These are phyloP conservation scores for Heterodera filipjevi DNA, from an alignment of 2,888 invertebrate species.

Conservation along the genomic window DNA sequence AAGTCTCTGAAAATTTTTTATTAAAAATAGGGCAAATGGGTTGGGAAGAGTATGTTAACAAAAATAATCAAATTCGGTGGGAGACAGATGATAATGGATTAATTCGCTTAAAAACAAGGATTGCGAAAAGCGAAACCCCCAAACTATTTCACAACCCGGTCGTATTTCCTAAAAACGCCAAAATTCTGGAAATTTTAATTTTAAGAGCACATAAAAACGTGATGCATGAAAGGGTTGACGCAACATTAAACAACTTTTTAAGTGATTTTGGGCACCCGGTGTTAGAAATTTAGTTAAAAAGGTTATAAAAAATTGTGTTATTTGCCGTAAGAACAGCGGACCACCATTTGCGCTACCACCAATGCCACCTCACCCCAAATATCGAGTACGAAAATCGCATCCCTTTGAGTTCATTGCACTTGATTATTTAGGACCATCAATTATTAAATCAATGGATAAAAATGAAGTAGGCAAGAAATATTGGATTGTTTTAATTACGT, in stretches of 20 bases:
- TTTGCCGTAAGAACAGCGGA: slow-evolving; percentile 53
- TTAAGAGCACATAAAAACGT: slow-evolving; percentile 39
- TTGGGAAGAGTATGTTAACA: neutral
- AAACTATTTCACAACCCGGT: neutral
- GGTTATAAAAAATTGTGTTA: slow-evolving; percentile 51
- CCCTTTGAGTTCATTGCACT: slow-evolving; percentile 62
- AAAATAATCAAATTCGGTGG: slow-evolving; percentile 6
- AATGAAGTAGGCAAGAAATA: slow-evolving; percentile 38
- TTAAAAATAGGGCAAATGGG: neutral
- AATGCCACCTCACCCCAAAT: slow-evolving; percentile 64
- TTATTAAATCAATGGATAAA: slow-evolving; percentile 39
- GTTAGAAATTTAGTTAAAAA: slow-evolving; percentile 48
- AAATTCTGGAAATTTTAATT: slow-evolving; percentile 5
- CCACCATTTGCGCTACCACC: slow-evolving; percentile 45
- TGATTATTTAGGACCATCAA: slow-evolving; percentile 66
- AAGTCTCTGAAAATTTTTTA: neutral
- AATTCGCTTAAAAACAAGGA: slow-evolving; percentile 10
- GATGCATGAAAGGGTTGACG: slow-evolving; percentile 49
- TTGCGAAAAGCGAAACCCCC: neutral
- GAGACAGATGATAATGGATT: neutral
- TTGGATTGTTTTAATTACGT: slow-evolving; percentile 66
- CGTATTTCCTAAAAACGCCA: neutral
- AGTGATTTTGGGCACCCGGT: slow-evolving; percentile 60
- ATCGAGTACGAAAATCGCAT: slow-evolving; percentile 50
- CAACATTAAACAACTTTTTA: slow-evolving; percentile 43